Base-by-base conservation (phyloP, 2,113 vertebrate species). In the Euleptes europaea region DNA sequence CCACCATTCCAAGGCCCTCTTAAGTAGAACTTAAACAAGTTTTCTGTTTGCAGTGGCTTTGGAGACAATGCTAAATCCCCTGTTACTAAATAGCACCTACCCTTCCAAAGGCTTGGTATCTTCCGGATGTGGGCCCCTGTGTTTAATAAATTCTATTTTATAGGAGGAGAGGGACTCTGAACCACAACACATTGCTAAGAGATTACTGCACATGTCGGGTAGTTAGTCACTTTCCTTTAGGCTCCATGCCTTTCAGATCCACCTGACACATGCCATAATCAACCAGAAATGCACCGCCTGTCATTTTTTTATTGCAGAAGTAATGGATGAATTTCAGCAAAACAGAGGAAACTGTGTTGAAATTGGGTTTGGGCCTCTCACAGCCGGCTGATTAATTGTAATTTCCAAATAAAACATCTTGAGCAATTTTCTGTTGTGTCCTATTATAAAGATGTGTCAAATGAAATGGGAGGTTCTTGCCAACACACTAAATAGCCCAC, bases 191-290 rank as follows among this genome's bases (percentile, higher is more conserved):
- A 23, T 94, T 93, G 91, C 91, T 89, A 90, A 92, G 87, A 80
- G 82, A 93, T 95, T 92, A 91, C 80, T 86, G 76, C 73, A 92
- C 89, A 94, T 86, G 78, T 89, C 54, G 57, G 85, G 78, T 23
- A 90, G 85, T 92, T 93, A 92, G 38, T 92, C 88, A 91, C 87
- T 92, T 89, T 93, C 40, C 80, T 73, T 88, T 88, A 94, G 93
- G 91, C 94, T 83, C 82, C 76, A 66, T 85, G 93, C 92, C 92
- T 0, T 0, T 84, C 83, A 92, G 90, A 90, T 86, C 91, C 92
- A 93, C 90, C 91, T 94, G 92, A 91, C 91, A 88, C 78, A 91
- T 89, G 86, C 80, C 88, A 93, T 90, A 94, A 94, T 92, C 91
- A 90, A 87, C 67, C 85, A 94, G 91, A 93, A 94, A 94, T 94